phyloP scores from a whole-genome alignment of 2,113 vertebrate genomes.

The Sialia sialis region DNA sequence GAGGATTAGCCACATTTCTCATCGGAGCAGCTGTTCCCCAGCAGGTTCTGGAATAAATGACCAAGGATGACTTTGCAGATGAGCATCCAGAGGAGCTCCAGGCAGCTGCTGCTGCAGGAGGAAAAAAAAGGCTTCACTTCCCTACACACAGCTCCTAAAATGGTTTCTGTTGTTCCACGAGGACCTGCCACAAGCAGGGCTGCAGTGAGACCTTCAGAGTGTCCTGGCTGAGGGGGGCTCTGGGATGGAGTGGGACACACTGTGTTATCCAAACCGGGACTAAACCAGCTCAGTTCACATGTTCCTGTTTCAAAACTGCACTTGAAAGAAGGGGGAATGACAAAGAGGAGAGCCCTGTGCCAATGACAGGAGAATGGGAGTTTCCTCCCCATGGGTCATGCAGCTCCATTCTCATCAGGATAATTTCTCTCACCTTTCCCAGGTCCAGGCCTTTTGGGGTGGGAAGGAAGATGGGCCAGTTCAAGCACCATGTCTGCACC shows the following conservation, averaged over 20 bases:
- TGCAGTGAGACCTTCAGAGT: not conserved
- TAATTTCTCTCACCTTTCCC: not conserved
- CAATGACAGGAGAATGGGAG: not conserved
- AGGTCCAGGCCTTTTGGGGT: fast-evolving
- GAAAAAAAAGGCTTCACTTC: not conserved
- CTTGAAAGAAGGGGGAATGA: not conserved
- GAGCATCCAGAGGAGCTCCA: not conserved
- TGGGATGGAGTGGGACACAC: not conserved
- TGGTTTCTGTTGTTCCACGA: not conserved
- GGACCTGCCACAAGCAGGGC: not conserved
- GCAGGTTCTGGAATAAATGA: not conserved
- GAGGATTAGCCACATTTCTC: not conserved
- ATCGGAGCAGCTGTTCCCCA: not conserved
- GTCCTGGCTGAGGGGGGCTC: not conserved
- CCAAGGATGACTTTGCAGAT: not conserved
- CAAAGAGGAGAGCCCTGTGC: not conserved
- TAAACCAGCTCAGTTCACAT: not conserved
- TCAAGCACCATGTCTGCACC: not conserved
- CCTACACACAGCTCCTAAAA: not conserved
- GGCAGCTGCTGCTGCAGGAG: not conserved
- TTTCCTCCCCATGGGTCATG: fast-evolving
- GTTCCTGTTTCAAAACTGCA: not conserved
- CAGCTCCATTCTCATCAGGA: not conserved
- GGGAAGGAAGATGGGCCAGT: not conserved
- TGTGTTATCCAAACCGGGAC: not conserved